Percentiles rank a stretch among this genome's conserved stretches.
Conservation (phyloP, 2,797 vertebrate genomes). For the Poecilia velifera region DNA sequence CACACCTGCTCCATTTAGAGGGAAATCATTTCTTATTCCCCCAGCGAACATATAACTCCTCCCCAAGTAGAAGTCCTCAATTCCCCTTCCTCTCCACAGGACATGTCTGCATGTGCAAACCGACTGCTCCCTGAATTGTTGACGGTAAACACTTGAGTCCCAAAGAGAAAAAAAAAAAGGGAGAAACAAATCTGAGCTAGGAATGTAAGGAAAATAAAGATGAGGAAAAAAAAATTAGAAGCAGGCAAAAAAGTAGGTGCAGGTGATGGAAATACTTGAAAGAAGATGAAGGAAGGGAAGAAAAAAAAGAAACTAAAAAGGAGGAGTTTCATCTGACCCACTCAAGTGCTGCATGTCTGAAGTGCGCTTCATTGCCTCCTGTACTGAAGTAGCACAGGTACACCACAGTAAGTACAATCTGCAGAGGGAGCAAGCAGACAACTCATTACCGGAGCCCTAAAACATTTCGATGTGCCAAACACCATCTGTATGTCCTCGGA, state of each 20-base stretch:
- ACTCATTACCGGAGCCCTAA: conserved; percentile 63
- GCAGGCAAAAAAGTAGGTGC: conserved; percentile 19
- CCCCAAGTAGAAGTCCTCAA: conserved; percentile 42
- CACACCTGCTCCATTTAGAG: conserved; percentile 66
- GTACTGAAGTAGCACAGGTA: conserved; percentile 36
- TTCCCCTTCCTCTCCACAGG: conserved; percentile 21
- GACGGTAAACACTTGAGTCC: conserved; percentile 29
- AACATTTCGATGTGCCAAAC: conserved; percentile 58
- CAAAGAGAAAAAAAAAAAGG: not conserved
- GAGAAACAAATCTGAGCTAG: not conserved
- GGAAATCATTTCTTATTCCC: conserved; percentile 49
- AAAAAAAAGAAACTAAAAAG: conserved; percentile 21
- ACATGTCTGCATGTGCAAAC: not conserved
- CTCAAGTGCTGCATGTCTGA: conserved; percentile 32
- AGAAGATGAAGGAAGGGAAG: conserved; percentile 13
- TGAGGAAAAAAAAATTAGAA: not conserved
- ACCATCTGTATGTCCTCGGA: conserved; percentile 64
- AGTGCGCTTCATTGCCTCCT: conserved; percentile 33
- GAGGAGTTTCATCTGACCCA: conserved; percentile 37
- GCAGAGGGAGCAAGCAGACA: conserved; percentile 41
- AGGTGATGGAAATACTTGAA: conserved; percentile 34
- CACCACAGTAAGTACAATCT: conserved; percentile 47
- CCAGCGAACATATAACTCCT: conserved; percentile 55
- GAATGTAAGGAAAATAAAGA: conserved; percentile 10
- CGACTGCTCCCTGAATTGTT: conserved; percentile 20